These are phyloP conservation scores for Hoplodrina blanda DNA, from an alignment of 2,888 invertebrate genomes.

Conservation along the genomic window DNA sequence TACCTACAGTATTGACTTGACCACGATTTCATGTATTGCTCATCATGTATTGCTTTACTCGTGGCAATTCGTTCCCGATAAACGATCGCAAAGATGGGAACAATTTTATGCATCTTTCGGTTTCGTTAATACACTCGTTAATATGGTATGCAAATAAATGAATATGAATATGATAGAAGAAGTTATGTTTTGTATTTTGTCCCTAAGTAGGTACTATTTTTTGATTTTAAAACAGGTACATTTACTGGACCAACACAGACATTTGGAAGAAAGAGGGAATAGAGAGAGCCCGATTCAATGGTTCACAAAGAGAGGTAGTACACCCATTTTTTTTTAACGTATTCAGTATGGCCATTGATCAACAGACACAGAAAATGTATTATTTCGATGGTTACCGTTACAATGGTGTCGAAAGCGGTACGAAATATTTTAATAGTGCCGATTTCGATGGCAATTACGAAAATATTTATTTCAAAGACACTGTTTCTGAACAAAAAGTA, in stretches of 20 bases:
- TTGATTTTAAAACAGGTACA: constrained; percentile 92
- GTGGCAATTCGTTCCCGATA: too few relatives aligned
- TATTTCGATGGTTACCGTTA: constrained; percentile 94
- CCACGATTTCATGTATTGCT: too few relatives aligned
- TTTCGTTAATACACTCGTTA: too few relatives aligned
- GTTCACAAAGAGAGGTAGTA: constrained; percentile 91
- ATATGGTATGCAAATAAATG: too few relatives aligned
- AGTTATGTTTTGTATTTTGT: too few relatives aligned
- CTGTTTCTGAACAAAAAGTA: constrained; percentile 89
- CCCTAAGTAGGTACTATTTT: too few relatives aligned
- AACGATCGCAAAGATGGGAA: too few relatives aligned
- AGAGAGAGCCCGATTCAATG: constrained; percentile 94
- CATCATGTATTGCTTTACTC: too few relatives aligned
- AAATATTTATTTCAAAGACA: constrained; percentile 76
- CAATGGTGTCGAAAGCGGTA: constrained; percentile 92
- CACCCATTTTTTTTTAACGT: constrained; percentile 93
- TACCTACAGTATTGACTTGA: too few relatives aligned
- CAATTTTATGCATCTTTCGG: too few relatives aligned
- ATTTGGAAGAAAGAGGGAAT: constrained; percentile 92
- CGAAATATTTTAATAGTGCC: constrained; percentile 93
- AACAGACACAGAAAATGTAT: constrained; percentile 92
- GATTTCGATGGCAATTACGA: constrained; percentile 93
- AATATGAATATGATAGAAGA: too few relatives aligned
- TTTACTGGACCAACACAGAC: constrained; percentile 97
- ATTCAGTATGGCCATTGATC: constrained; percentile 93